A percentile compares a stretch with the other conserved stretches of the same genome.
Evolutionary conservation across 2,888 invertebrate species (phyloP).

Genomic region (Pseudococcus longispinus): DNA sequence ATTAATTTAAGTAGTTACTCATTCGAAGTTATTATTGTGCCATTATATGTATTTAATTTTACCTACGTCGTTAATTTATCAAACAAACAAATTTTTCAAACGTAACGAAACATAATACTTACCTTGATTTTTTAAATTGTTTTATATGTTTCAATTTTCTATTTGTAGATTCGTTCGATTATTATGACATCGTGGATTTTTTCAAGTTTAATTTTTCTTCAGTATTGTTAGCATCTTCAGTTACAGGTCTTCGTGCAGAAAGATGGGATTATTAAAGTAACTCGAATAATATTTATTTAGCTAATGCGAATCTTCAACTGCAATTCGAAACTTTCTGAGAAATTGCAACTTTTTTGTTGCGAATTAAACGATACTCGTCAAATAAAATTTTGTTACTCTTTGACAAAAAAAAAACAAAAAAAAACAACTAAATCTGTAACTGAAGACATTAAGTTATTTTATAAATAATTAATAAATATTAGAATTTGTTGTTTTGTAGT

Average conservation of each 20-base stretch:
- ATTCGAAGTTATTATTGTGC: neutral
- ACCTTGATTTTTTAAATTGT: neutral
- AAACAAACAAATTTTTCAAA: neutral
- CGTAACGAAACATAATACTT: neutral
- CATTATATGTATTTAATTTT: neutral
- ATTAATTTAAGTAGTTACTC: neutral
- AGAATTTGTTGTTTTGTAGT: neutral
- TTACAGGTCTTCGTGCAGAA: neutral
- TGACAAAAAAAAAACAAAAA: no score
- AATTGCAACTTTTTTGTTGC: no score
- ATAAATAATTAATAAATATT: neutral
- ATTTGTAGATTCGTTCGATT: neutral
- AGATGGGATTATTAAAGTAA: no score
- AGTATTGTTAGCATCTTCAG: neutral
- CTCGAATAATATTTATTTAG: no score
- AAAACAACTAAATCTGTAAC: neutral
- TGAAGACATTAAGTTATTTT: neutral
- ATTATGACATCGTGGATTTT: neutral
- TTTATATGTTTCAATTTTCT: neutral
- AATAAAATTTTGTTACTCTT: neutral
- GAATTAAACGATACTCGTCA: no score
- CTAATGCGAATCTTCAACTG: neutral
- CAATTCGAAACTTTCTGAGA: no score
- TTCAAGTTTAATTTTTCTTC: neutral
- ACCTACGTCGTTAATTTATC: neutral